Base-by-base conservation (phyloP, 2,113 vertebrate species). In the Collichthys lucidus region DNA sequence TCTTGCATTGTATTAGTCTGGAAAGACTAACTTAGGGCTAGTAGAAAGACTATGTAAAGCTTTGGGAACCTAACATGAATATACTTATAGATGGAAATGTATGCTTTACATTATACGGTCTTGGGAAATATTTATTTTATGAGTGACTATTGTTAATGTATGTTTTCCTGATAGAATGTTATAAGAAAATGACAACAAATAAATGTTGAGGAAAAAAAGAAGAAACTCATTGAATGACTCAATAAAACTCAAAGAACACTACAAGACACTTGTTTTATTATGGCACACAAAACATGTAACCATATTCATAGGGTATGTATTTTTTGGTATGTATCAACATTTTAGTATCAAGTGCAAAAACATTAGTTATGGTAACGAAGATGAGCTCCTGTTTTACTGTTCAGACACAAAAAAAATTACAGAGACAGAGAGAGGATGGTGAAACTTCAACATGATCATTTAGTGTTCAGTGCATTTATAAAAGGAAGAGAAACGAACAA, bases 191-290 rank as follows among this genome's bases (percentile, higher is more conserved):
- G 35, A 35, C 35, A 40, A 9, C 6, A 40, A 40, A 40, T 8
- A 40, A 7, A 35, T 35, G 35, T 35, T 1, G 35, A 6, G 31
- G 5, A 35, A 35, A 35, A 35, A 35, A 35, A 35, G 31, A 35
- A 35, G 35, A 35, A 40, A 40, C 35, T 40, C 35, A 40, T 40
- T 8, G 35, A 40, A 40, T 40, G 35, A 40, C 35, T 40, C 35
- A 40, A 40, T 63, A 3, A 84, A 73, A 24, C 49, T 20, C 17
- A 75, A 70, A 67, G 3, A 62, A 72, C 14, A 74, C 42, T 70
- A 69, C 31, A 76, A 63, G 5, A 17, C 15, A 53, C 3, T 61
- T 69, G 53, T 63, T 93, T 92, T 88, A 92, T 90, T 89, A 83
- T 87, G 84, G 78, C 84, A 90, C 80, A 92, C 52, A 89, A 40